phyloP scores from a whole-genome alignment of 2,113 vertebrate genomes.

The Gopherus flavomarginatus region DNA sequence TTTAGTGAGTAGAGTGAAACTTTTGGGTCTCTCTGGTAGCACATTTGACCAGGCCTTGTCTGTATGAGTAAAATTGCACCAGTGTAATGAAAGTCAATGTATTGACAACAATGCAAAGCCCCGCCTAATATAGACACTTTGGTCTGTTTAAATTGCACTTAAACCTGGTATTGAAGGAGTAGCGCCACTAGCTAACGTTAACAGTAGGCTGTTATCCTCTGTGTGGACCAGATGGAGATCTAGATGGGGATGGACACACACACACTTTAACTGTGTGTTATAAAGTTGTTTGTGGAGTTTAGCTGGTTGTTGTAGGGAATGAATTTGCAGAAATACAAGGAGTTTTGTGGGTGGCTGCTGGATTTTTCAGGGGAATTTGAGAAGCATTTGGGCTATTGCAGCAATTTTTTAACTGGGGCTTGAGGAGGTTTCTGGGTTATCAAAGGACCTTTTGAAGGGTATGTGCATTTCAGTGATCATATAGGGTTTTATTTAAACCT shows the following conservation, averaged over 20 bases:
- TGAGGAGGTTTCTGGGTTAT: background rate
- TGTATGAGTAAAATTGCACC: background rate
- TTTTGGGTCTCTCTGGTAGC: background rate
- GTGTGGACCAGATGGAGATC: fast-evolving
- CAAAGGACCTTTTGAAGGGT: fast-evolving
- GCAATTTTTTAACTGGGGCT: background rate
- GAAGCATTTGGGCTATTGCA: fast-evolving
- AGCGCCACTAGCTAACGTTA: background rate
- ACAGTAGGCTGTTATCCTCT: slow-evolving; percentile 18
- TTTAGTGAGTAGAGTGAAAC: background rate
- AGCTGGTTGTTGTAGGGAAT: background rate
- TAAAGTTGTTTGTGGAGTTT: background rate
- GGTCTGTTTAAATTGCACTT: background rate
- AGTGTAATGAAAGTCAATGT: background rate
- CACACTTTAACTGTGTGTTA: background rate
- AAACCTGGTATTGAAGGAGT: background rate
- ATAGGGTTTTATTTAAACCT: background rate
- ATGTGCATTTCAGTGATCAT: background rate
- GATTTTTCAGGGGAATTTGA: background rate
- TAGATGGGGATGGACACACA: background rate
- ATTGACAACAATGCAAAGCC: background rate
- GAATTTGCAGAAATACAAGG: background rate
- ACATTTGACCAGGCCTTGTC: background rate
- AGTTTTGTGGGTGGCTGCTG: background rate
- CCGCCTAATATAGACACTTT: background rate